These are phyloP conservation scores for Sander vitreus DNA, from an alignment of 2,113 vertebrate genomes.

Conservation along the genomic window DNA sequence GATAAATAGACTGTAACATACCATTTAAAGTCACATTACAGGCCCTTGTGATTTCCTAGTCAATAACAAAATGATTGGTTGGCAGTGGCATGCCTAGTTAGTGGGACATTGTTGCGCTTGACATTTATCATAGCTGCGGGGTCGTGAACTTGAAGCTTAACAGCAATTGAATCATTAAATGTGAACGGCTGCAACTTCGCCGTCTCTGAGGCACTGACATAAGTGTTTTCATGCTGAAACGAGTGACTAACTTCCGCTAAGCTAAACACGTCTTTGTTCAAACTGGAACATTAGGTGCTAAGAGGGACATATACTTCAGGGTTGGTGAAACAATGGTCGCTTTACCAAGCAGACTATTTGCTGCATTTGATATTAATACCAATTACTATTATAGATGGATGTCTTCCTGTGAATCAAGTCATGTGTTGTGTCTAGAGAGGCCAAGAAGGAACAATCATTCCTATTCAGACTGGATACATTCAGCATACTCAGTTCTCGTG, in stretches of 20 bases:
- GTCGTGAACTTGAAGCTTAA: conserved; percentile 75
- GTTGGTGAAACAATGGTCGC: conserved; percentile 54
- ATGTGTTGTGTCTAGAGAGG: conserved; percentile 50
- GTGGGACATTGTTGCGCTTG: conserved; percentile 73
- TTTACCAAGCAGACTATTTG: conserved; percentile 68
- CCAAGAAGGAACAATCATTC: conserved; percentile 42
- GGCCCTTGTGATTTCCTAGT: conserved; percentile 62
- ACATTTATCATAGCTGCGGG: conserved; percentile 83
- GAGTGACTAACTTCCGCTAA: conserved; percentile 75
- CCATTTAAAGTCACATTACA: conserved; percentile 74
- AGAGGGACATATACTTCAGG: conserved; percentile 54
- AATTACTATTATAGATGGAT: conserved; percentile 52
- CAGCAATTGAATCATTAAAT: conserved; percentile 77
- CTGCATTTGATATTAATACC: conserved; percentile 67
- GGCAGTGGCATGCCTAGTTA: conserved; percentile 78
- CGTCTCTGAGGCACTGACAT: conserved; percentile 69
- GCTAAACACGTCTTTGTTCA: conserved; percentile 74
- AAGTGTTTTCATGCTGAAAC: conserved; percentile 81
- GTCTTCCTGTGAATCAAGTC: conserved; percentile 59
- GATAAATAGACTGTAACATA: conserved; percentile 43
- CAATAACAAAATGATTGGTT: conserved; percentile 77
- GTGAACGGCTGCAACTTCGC: conserved; percentile 60
- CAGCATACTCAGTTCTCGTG: conserved; percentile 3
- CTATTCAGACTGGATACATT: conserved; percentile 34
- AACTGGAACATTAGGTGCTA: conserved; percentile 72